Base-by-base conservation (phyloP, 2,797 vertebrate genomes). In the Microctenopoma lineatum region DNA sequence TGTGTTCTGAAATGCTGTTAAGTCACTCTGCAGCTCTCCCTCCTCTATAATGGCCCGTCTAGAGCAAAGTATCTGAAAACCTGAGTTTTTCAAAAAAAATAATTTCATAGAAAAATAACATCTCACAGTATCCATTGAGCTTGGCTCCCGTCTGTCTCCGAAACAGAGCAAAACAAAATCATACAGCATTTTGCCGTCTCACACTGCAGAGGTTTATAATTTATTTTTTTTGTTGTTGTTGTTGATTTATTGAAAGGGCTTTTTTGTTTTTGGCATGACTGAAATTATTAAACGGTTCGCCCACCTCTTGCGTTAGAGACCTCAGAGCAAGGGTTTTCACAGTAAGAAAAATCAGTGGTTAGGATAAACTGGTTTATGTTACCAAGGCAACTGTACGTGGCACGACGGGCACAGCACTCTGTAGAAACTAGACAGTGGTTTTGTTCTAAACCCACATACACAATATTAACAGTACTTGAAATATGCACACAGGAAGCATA, bases 371-470 rank as follows among this genome's bases (percentile, higher is more conserved):
- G 84, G 75, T 91, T 89, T 79, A 77, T 83, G 89, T 93, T 92
- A 91, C 89, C 91, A 92, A 93, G 92, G 92, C 91, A 93, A 92
- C 87, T 75, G 84, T 89, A 89, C 79, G 80, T 86, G 89, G 90
- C 86, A 89, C 90, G 27, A 87, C 61, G 87, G 85, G 81, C 87
- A 89, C 87, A 83, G 86, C 79, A 84, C 84, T 89, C 75, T 81
- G 83, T 73, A 80, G 80, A 89, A 77, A 75, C 81, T 71, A 82
- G 84, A 87, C 63, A 71, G 82, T 83, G 87, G 32, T 80, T 78
- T 75, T 88, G 67, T 90, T 84, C 79, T 80, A 70, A 90, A 80
- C 73, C 73, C 79, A 85, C 75, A 87, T 75, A 84, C 80, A 88
- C 83, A 70, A 82, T 68, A 85, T 62, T 73, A 86, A 84, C 84